Base-by-base conservation (phyloP, 1,140 invertebrate genomes). In the Aradophagus sp. region DNA sequence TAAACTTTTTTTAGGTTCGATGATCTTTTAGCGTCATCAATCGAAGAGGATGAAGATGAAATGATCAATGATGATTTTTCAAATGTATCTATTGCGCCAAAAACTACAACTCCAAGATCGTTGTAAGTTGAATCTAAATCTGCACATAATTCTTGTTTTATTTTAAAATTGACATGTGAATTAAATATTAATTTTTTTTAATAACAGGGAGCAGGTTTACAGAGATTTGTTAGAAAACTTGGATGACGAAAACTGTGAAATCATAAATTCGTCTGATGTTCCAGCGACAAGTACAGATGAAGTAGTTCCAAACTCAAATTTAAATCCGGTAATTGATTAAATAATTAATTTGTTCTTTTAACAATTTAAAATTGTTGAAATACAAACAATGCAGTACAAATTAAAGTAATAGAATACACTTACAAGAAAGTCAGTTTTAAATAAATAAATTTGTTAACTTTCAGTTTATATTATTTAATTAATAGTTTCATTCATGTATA, bases 301-400 rank as follows among this genome's bases (percentile, higher is more conserved):
- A 41, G 13, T n/a, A 29, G 19, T 11, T 16, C 2, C 12, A 17
- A 29, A 10, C n/a, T n/a, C n/a, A 35, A 17, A 27, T 19, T 29
- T 45, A 11, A 45, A 45, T 29, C 41, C 39, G 29, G 52, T 56
- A 56, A 23, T 8, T 4, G 4, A 8, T 23, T 23, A 23, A 23
- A 23, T 23, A 5, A 23, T 23, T 23, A 5, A 23, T 5, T 23
- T 23, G 8, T 17, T 31, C 1, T 11, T 23, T 26, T 17, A 26
- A 41, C 6, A 23, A 26, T 26, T 34, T 34, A 14, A 2, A 4
- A 34, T 15, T 14, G 14, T 14, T 13, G 3, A 13, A 13, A 34
- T 34, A 34, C n/a, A 34, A 3, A 5, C 20, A 8, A 8, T 23
- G 20, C 8, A 23, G 20, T 23, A 5, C 8, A 23, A 23, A 23